Conservation (phyloP, 2,888 invertebrate genomes). For the Heteromyza rotundicornis region DNA sequence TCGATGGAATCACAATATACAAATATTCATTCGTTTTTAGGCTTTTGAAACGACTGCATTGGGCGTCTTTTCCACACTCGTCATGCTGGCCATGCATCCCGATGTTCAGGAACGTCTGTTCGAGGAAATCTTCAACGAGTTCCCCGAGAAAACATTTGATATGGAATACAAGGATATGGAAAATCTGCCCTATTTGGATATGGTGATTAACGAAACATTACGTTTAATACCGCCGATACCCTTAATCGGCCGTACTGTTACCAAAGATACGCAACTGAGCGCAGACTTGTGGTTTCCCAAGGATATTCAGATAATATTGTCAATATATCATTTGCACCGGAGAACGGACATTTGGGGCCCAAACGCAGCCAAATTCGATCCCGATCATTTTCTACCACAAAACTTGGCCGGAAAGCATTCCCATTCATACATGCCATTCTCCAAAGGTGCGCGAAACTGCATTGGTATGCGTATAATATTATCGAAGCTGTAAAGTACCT, state of each 20-base stretch:
- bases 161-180: slow-evolving; percentile 32
- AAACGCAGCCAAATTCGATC: slow-evolving; percentile 38
- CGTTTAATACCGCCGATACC: slow-evolving; percentile 39
- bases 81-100: slow-evolving; percentile 38
- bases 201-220: slow-evolving; percentile 42
- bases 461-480: slow-evolving; percentile 35
- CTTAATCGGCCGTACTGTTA: slow-evolving; percentile 34
- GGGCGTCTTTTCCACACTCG: slow-evolving; percentile 26
- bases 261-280: slow-evolving; percentile 26
- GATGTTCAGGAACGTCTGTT: slow-evolving; percentile 33
- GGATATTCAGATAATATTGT: slow-evolving; percentile 30
- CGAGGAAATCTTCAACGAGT: slow-evolving; percentile 29
- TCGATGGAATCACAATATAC: slow-evolving; percentile 21
- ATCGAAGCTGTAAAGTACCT: neutral
- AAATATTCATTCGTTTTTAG: slow-evolving; percentile 22
- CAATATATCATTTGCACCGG: slow-evolving; percentile 38
- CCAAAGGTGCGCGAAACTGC: slow-evolving; percentile 43
- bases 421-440: slow-evolving; percentile 45
- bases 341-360: slow-evolving; percentile 41
- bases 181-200: slow-evolving; percentile 41
- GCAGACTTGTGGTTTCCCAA: slow-evolving; percentile 34
- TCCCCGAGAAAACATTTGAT: slow-evolving; percentile 28
- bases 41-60: slow-evolving; percentile 38
- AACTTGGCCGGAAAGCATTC: slow-evolving; percentile 36
- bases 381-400: slow-evolving; percentile 39